phyloP scores from a whole-genome alignment of 2,888 invertebrate genomes.

The Drosophila borborema region DNA sequence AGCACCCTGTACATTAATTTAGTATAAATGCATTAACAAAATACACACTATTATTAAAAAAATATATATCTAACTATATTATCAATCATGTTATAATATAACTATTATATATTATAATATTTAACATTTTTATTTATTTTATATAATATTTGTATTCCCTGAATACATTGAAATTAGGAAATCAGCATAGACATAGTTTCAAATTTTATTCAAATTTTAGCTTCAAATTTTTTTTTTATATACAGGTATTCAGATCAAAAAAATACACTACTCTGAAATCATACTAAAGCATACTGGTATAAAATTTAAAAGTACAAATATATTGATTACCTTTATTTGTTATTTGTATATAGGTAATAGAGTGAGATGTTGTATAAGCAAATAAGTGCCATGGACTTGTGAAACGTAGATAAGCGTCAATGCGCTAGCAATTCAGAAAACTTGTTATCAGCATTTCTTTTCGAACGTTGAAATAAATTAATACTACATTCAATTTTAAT shows the following conservation, averaged over 20 bases:
- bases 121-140: too few relatives aligned
- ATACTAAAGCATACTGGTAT: neutral
- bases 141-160: too few relatives aligned
- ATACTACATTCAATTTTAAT: conserved; percentile 8
- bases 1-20: neutral
- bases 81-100: neutral
- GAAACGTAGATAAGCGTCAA: neutral
- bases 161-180: too few relatives aligned
- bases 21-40: neutral
- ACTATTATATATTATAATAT: neutral
- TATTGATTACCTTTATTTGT: neutral
- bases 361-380: neutral
- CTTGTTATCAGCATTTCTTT: conserved; percentile 16
- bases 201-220: too few relatives aligned
- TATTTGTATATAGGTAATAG: neutral
- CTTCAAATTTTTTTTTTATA: too few relatives aligned
- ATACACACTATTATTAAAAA: neutral
- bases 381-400: neutral
- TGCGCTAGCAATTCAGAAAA: conserved; percentile 1
- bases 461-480: conserved; percentile 8
- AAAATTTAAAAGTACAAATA: neutral
- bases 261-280: neutral
- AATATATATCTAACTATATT: neutral
- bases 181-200: too few relatives aligned
- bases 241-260: too few relatives aligned